A percentile compares a stretch with the other conserved stretches of the same genome.
Conservation (phyloP, 2,113 vertebrate genomes). For the Irena cyanogastra region DNA sequence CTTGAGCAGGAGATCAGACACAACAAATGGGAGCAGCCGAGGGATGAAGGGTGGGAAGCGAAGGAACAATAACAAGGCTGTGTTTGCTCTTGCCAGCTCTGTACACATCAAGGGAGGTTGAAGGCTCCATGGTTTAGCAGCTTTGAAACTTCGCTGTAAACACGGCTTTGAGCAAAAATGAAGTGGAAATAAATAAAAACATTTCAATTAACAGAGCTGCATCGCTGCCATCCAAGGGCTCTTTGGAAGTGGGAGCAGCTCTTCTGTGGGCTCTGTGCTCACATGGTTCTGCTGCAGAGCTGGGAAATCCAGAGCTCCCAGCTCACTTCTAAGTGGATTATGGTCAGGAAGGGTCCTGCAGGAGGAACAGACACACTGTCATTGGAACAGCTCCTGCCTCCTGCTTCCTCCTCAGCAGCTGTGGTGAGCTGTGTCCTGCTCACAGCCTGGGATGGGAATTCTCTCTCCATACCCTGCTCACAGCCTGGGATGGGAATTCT, state of each 20-base stretch:
- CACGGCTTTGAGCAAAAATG: conserved; percentile 9
- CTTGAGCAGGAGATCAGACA: conserved; percentile 43
- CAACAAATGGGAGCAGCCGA: conserved; percentile 3
- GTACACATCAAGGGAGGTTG: conserved; percentile 8
- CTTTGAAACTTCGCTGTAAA: conserved; percentile 26
- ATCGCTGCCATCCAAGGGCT: neutral
- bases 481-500: neutral
- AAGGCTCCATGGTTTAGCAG: neutral
- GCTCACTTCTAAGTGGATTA: neutral
- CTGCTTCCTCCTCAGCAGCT: neutral
- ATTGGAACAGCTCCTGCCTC: neutral
- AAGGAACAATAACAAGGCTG: conserved; percentile 14
- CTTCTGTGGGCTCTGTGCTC: neutral
- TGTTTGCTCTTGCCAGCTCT: conserved; percentile 52
- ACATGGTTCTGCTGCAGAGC: neutral
- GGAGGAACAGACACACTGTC: neutral
- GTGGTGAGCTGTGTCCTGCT: neutral
- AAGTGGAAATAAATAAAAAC: conserved; percentile 41
- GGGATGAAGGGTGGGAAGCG: conserved; percentile 32
- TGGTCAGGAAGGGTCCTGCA: neutral
- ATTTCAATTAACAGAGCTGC: neutral
- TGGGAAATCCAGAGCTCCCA: neutral
- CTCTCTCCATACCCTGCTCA: neutral
- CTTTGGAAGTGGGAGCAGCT: neutral
- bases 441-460: neutral